Conservation (phyloP, 2,113 vertebrate genomes). For the Camarhynchus parvulus region DNA sequence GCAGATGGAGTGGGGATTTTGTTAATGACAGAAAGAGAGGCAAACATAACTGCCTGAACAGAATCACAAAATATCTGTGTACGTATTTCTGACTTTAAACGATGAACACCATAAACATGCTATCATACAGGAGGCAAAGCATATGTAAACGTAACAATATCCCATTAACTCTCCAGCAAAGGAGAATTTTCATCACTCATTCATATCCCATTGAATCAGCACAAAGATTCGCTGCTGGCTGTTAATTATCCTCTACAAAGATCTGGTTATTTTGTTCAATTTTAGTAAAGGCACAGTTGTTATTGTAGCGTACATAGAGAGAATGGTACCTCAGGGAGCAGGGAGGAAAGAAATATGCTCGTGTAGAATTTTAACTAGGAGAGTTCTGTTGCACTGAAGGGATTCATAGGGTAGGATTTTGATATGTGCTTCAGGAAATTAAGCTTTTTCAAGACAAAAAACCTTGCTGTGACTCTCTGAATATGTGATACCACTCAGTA, state of each 20-base stretch:
- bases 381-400: constrained; percentile 33
- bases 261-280: constrained; percentile 66
- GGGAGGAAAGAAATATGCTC: background rate
- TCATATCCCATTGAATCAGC: constrained; percentile 59
- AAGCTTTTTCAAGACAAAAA: constrained; percentile 57
- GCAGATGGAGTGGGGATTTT: constrained; percentile 59
- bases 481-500: background rate
- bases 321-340: constrained; percentile 38
- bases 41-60: constrained; percentile 34
- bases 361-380: constrained; percentile 52
- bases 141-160: background rate
- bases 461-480: background rate
- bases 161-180: constrained; percentile 53
- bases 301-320: constrained; percentile 43
- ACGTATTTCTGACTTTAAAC: constrained; percentile 34
- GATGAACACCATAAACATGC: constrained; percentile 29
- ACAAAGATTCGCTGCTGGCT: constrained; percentile 54
- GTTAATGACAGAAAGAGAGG: constrained; percentile 48
- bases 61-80: constrained; percentile 15
- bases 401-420: constrained; percentile 41
- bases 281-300: constrained; percentile 50
- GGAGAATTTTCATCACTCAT: constrained; percentile 64
- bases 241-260: constrained; percentile 68
- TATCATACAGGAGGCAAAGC: constrained; percentile 16
- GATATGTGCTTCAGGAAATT: constrained; percentile 47